Evolutionary conservation across 2,888 invertebrate genomes (phyloP), one percentile per base, ranked within the genome.

Genomic region (Melolontha melolontha): DNA sequence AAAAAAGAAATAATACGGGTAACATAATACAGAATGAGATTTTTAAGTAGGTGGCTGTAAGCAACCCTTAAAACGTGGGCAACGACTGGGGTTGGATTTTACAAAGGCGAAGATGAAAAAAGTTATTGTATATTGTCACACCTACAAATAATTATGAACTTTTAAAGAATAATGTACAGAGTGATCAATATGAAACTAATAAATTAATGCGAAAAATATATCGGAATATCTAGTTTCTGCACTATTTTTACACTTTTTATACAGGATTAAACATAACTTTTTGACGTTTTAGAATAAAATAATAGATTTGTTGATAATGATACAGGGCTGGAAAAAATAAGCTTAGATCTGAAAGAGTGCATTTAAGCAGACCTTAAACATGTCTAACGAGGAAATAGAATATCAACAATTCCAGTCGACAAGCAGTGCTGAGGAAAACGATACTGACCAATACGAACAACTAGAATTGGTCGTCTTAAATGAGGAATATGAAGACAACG

Each of bases 381-480:
- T 65, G 64, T 71, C 70, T 57, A 68, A 65, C 51, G 69, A 69
- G 66, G 69, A 69, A 69, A 68, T 64, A 68, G 65, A 70, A 63
- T 70, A 69, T 70, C 69, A 69, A 59, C 66, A 67, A 50, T 69
- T 69, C 42, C 69, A 69, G 59, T 68, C 73, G 34, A 70, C 70
- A 1, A 72, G 74, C 57, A 75, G 75, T 42, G 73, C 72, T 6
- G 76, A 76, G 10, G 75, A 76, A 42, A 72, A 71, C 39, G 68
- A 68, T 55, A 69, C 70, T 2, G 75, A 76, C n/a, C 75, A 76
- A 22, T 76, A 73, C 54, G 75, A 75, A 39, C 74, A 75, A 70
- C 73, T 70, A 10, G 74, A 74, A 51, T 68, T 75, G 14, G 76
- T 75, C 39, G 69, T 75, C 47, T 70, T 72, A 4, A 71, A 70